Evolutionary conservation across 2,797 vertebrate species (phyloP).

Genomic region (Epinephelus awoara): DNA sequence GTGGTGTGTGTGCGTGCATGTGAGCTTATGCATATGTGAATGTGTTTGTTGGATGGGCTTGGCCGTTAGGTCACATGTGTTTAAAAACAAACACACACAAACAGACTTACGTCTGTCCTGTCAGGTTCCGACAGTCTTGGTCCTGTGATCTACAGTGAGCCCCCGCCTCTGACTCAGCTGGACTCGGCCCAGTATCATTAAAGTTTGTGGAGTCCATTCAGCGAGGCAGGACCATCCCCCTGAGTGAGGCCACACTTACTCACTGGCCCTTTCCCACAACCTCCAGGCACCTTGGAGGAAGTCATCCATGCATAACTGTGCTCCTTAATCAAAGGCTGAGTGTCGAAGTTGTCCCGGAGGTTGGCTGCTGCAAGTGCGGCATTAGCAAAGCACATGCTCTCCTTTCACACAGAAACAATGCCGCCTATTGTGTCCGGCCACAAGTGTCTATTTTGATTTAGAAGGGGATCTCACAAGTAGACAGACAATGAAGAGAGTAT

Average conservation of each 20-base stretch:
- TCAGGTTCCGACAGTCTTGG: conserved; percentile 9
- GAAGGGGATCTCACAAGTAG: conserved; percentile 70
- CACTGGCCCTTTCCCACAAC: conserved; percentile 86
- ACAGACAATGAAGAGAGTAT: conserved; percentile 73
- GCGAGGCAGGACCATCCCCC: conserved; percentile 44
- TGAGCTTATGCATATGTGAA: background rate
- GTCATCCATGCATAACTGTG: conserved; percentile 91
- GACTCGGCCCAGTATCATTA: conserved; percentile 58
- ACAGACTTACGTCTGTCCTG: background rate
- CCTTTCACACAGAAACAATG: conserved; percentile 88
- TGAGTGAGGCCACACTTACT: conserved; percentile 77
- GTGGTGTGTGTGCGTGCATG: background rate
- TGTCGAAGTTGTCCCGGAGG: conserved; percentile 88
- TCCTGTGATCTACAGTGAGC: conserved; percentile 49
- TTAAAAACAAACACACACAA: background rate
- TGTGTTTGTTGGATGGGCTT: background rate
- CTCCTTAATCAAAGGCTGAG: conserved; percentile 93
- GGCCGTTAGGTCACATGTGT: background rate
- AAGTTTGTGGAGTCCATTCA: conserved; percentile 60
- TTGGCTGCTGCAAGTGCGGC: conserved; percentile 84
- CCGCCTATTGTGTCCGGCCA: conserved; percentile 82
- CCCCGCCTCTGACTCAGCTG: conserved; percentile 34
- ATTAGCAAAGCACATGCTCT: conserved; percentile 91
- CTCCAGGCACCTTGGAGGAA: conserved; percentile 88
- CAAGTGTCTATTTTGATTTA: conserved; percentile 87